Conservation (phyloP, 2,888 invertebrate genomes). For the Monoplex corrugatus region DNA sequence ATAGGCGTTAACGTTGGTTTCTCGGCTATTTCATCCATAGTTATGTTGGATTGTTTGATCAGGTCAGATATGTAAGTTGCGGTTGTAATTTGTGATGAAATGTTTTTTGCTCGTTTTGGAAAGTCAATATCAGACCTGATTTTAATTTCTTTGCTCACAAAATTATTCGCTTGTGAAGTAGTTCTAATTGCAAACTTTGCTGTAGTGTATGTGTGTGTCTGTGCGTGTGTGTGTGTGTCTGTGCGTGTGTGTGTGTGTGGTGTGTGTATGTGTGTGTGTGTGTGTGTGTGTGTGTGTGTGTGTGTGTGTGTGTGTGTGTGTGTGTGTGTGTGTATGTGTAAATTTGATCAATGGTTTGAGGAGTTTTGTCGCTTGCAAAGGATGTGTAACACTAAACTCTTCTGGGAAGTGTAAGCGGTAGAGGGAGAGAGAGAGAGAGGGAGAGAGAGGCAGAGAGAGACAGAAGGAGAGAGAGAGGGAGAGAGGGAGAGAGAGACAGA, state of each 20-base stretch:
- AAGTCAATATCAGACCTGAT: no score
- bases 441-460: not conserved
- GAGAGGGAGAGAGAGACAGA: not conserved
- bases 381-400: no score
- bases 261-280: not conserved
- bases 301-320: not conserved
- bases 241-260: not conserved
- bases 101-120: no score
- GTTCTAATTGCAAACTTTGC: no score
- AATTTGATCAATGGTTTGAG: not conserved
- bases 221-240: not conserved
- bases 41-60: no score
- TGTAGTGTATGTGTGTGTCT: not conserved
- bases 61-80: no score
- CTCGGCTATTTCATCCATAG: no score
- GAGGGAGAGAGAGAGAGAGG: not conserved
- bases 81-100: no score
- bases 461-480: not conserved
- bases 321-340: not conserved
- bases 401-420: not conserved
- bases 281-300: not conserved
- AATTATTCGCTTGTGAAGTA: no score
- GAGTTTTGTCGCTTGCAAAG: no score
- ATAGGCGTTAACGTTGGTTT: no score
- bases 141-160: no score